Evolutionary conservation across 2,113 vertebrate species (phyloP), one percentile per base, ranked within the genome.

Genomic region (Leptosomus discolor): DNA sequence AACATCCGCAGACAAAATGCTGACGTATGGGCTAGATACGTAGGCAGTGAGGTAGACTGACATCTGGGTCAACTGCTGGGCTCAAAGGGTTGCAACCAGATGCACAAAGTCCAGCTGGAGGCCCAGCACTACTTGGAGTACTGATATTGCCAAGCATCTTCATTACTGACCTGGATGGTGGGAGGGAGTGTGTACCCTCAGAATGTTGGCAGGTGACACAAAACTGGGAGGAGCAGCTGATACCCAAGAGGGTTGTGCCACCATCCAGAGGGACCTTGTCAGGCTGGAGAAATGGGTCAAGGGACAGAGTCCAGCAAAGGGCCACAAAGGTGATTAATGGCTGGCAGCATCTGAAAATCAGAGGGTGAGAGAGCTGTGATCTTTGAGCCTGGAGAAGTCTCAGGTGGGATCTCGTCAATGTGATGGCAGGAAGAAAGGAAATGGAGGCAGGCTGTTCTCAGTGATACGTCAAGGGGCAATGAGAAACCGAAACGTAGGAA

Each of bases 171-270:
- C 34, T 39, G 46, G 19, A 63, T 4, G 20, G 11, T n/a, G 36
- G 54, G 23, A 68, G 8, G 50, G 22, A 85, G 15, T 5, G 4
- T 13, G 34, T 15, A 68, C 16, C 17, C 21, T 73, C 63, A 23
- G 12, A 63, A 86, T 68, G 15, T 73, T 29, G 60, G 36, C 24
- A 84, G 36, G 32, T 37, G 15, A 79, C 45, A 54, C n/a, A 86
- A 64, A 94, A 50, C 3, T 48, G 21, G 30, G 19, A 92, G 54
- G 43, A 70, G 23, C 7, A 65, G 13, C 10, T 64, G 58, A 41
- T 50, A 50, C 4, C 30, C 20, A 37, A 15, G 29, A 60, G 7
- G 22, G 43, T 61, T 3, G 0, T 34, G 36, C 9, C 9, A 2
- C 15, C 24, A 71, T 54, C n/a, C 48, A 86, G 27, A 68, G 9